Conservation (phyloP, 1,140 invertebrate species). For the Drosophila nebulosa region DNA sequence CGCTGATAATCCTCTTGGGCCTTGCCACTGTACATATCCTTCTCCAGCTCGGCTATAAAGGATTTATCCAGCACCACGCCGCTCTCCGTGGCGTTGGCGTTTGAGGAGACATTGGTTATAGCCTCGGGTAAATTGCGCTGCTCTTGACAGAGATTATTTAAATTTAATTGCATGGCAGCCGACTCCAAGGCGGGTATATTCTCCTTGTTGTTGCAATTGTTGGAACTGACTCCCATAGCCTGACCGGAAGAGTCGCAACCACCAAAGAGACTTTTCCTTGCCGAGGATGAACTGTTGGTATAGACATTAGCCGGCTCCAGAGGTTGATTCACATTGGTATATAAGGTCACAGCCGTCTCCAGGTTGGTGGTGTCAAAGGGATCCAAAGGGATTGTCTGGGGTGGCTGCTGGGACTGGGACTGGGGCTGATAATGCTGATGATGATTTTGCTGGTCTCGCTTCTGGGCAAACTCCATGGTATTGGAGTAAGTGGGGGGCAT, state of each 20-base stretch:
- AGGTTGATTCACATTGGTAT: constrained; percentile 51
- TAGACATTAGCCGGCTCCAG: constrained; percentile 14
- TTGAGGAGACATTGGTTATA: background rate
- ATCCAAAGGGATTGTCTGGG: constrained; percentile 58
- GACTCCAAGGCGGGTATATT: constrained; percentile 68
- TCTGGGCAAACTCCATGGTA: constrained; percentile 73
- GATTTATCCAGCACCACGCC: constrained; percentile 82
- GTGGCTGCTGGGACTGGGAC: background rate
- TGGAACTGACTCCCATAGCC: background rate
- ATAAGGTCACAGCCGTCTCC: constrained; percentile 37
- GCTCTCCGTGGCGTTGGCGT: background rate
- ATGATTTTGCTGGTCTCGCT: constrained; percentile 41
- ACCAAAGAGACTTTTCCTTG: constrained; percentile 60
- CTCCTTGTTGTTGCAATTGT: constrained; percentile 57
- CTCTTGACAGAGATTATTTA: constrained; percentile 60
- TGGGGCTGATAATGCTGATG: constrained; percentile 28
- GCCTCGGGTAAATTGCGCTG: constrained; percentile 1
- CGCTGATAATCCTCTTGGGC: constrained; percentile 71
- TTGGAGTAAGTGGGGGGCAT: constrained; percentile 82
- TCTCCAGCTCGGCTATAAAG: constrained; percentile 85
- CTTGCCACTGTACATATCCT: constrained; percentile 81
- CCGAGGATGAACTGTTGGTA: constrained; percentile 46
- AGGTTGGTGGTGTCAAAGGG: constrained; percentile 84
- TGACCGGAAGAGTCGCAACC: constrained; percentile 1
- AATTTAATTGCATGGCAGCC: constrained; percentile 57